These are phyloP conservation scores for Embidobia sp. DNA, from an alignment of 2,888 invertebrate genomes.

Conservation along the genomic window DNA sequence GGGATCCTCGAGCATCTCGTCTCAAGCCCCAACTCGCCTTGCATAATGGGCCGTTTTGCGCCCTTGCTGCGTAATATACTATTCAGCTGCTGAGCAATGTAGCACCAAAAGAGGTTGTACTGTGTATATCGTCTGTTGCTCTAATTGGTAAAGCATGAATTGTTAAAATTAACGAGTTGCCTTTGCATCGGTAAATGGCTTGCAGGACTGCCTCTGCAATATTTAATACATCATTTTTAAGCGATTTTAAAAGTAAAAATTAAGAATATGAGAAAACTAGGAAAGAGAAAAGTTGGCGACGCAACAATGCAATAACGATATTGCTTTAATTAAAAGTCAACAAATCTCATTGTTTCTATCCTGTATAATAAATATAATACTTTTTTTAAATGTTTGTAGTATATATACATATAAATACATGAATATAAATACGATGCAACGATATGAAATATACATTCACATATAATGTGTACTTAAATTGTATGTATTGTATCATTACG, in stretches of 20 bases:
- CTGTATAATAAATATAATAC: conserved; percentile 40
- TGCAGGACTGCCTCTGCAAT: conserved; percentile 51
- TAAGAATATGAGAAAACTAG: not conserved
- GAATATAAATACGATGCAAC: conserved; percentile 47
- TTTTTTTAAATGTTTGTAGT: conserved; percentile 56
- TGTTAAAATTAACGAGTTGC: conserved; percentile 55
- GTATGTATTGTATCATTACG: conserved; percentile 44
- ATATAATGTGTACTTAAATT: conserved; percentile 44
- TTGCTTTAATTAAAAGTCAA: conserved; percentile 44
- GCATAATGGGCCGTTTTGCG: no score
- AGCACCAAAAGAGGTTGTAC: no score
- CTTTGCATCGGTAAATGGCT: conserved; percentile 54
- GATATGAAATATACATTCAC: conserved; percentile 48
- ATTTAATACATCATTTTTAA: conserved; percentile 47
- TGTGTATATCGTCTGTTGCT: no score
- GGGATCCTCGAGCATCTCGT: no score
- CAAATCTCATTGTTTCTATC: conserved; percentile 42
- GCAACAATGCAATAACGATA: conserved; percentile 34
- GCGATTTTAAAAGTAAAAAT: conserved; percentile 18
- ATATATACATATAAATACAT: conserved; percentile 41
- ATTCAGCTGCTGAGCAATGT: no score
- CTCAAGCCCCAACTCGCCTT: no score
- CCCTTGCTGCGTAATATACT: no score
- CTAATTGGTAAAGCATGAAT: conserved; percentile 15
- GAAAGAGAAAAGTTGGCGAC: not conserved